phyloP scores from a whole-genome alignment of 2,888 invertebrate genomes.

The Meta bourneti region DNA sequence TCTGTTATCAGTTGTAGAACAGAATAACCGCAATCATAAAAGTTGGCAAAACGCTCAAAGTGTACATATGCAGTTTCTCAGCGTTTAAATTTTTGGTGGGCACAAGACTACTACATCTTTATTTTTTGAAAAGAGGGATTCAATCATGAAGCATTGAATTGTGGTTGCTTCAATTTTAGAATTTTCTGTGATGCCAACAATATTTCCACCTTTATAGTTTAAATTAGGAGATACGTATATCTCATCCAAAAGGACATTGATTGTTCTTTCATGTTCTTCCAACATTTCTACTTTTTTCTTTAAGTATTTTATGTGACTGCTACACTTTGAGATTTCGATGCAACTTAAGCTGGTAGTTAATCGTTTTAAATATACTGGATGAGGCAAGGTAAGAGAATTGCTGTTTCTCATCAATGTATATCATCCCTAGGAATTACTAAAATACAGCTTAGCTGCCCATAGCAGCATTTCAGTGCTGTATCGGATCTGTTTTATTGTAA shows the following conservation, averaged over 20 bases:
- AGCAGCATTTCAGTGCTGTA: too few relatives aligned
- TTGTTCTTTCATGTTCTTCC: not conserved
- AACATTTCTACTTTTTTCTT: not conserved
- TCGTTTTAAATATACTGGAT: not conserved
- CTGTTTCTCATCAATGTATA: not conserved
- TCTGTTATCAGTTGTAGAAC: not conserved
- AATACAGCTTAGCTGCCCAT: too few relatives aligned
- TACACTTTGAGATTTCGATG: not conserved
- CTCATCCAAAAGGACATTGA: constrained; percentile 24
- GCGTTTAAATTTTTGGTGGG: constrained; percentile 10
- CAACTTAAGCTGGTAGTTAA: not conserved
- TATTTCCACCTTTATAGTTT: constrained; percentile 14
- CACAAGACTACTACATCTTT: constrained; percentile 12
- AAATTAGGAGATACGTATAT: not conserved
- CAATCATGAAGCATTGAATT: not conserved
- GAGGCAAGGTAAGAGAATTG: not conserved
- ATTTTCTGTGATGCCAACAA: not conserved
- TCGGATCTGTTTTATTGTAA: too few relatives aligned
- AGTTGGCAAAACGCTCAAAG: not conserved
- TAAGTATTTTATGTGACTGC: not conserved
- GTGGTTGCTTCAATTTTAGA: not conserved
- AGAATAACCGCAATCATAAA: not conserved
- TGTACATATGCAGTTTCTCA: not conserved
- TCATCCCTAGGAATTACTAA: too few relatives aligned
- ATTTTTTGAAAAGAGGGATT: constrained; percentile 20